A percentile compares a stretch with the other conserved stretches of the same genome.
phyloP scores from a whole-genome alignment of 92 coral and sea anemone species.

The Phymanthus crucifer region DNA sequence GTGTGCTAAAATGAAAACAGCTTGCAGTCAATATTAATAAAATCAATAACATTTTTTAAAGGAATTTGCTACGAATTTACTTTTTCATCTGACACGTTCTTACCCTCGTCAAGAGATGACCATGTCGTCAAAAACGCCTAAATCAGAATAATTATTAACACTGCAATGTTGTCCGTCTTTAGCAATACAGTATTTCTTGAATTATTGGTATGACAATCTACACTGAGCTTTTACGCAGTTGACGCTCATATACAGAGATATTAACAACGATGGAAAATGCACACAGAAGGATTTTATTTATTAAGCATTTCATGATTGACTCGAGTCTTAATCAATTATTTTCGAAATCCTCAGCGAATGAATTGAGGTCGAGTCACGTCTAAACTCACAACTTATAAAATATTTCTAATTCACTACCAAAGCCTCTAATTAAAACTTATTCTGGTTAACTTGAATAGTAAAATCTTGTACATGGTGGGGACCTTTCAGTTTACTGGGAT shows the following conservation, averaged over 20 bases:
- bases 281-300: background rate
- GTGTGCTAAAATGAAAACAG: background rate
- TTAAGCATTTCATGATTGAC: background rate
- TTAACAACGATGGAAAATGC: background rate
- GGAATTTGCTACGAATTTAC: background rate
- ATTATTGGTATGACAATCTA: too few relatives aligned
- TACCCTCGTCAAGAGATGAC: background rate
- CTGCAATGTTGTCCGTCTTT: too few relatives aligned
- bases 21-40: background rate
- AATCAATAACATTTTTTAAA: background rate
- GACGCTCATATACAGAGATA: background rate
- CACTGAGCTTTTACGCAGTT: too few relatives aligned
- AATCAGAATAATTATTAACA: too few relatives aligned
- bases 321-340: constrained; percentile 3
- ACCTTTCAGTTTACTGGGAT: too few relatives aligned
- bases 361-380: constrained; percentile 3
- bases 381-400: background rate
- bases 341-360: background rate
- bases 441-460: background rate
- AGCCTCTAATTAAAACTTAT: background rate
- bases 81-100: background rate
- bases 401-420: background rate
- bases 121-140: background rate
- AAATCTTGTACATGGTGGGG: too few relatives aligned
- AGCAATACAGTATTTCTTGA: too few relatives aligned